Evolutionary conservation across 2,113 vertebrate genomes (phyloP).

Genomic region (Plecturocebus donacophilus): DNA sequence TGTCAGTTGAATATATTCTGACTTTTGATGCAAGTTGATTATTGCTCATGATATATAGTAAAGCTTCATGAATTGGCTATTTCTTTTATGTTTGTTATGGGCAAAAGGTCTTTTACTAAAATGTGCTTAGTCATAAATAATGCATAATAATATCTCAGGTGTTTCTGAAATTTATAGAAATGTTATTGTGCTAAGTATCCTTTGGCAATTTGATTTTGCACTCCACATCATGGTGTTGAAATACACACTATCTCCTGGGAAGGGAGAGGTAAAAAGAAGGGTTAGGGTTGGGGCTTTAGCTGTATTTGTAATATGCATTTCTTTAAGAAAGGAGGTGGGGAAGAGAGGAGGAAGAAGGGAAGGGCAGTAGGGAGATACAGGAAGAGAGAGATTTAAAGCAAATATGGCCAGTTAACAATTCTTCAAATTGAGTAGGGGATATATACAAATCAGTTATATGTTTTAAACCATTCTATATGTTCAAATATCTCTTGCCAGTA

Average conservation of each 20-base stretch:
- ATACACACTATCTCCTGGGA: background rate
- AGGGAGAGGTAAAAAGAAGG: background rate
- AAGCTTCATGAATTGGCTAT: background rate
- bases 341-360: background rate
- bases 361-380: background rate
- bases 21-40: background rate
- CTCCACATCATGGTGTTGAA: background rate
- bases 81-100: background rate
- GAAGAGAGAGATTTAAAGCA: background rate
- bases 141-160: background rate
- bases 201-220: background rate
- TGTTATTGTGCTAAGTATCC: background rate
- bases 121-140: background rate
- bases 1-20: background rate
- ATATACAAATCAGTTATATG: background rate
- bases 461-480: background rate
- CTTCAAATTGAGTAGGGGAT: background rate
- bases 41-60: background rate
- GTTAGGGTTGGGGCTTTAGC: background rate
- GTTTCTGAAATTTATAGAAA: background rate
- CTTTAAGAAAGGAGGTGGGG: background rate
- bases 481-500: background rate
- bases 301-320: background rate
- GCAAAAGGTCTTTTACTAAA: background rate
- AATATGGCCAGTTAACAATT: background rate